Conservation (phyloP, 2,888 invertebrate species). For the Fragum fragum region DNA sequence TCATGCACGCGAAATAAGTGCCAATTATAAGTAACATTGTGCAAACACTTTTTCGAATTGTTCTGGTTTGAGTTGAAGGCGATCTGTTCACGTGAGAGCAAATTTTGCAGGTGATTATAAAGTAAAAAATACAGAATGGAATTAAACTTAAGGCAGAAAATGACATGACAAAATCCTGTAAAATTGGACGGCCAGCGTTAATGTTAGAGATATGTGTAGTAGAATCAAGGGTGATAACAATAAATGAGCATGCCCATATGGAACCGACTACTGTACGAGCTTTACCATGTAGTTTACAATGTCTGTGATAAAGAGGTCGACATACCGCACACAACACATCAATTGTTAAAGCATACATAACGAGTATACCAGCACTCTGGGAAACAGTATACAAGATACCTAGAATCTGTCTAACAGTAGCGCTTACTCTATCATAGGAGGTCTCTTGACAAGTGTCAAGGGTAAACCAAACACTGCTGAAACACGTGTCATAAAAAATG, state of each 20-base stretch:
- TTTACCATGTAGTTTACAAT: not conserved
- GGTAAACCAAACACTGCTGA: not conserved
- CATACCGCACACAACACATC: conserved; percentile 2
- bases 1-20: not conserved
- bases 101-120: not conserved
- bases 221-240: not conserved
- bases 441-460: not conserved
- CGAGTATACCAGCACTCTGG: not conserved
- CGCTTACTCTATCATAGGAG: not conserved
- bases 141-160: not conserved
- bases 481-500: not conserved
- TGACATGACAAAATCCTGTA: not conserved
- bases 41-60: not conserved
- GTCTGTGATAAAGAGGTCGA: conserved; percentile 4
- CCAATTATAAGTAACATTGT: not conserved
- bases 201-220: not conserved
- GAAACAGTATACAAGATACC: not conserved
- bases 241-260: not conserved
- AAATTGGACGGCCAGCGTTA: not conserved
- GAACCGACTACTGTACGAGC: not conserved
- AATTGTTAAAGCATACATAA: not conserved
- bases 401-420: not conserved
- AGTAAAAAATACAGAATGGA: not conserved
- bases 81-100: not conserved
- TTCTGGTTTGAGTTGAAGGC: not conserved